Evolutionary conservation across 2,888 invertebrate genomes (phyloP), one percentile per base, ranked within the genome.

Genomic region (Caenorhabditis sp.): DNA sequence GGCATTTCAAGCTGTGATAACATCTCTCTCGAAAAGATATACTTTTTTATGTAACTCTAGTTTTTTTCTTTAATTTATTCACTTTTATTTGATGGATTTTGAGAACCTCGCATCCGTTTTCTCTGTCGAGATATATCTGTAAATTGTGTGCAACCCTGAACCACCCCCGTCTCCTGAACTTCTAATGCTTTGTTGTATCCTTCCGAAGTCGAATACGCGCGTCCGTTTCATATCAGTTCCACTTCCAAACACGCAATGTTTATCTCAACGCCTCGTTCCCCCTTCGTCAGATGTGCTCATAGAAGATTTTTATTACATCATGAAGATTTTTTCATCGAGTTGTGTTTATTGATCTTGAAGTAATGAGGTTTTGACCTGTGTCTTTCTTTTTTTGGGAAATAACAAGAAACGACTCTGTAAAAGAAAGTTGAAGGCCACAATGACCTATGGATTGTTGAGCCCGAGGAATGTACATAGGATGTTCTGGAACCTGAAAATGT

Each of bases 31-130:
- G n/a, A 64, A 12, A 8, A 31, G n/a, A n/a, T 26, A 26, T 28
- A 7, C 10, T 35, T 49, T 51, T 54, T 51, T 47, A 44, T 70
- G 59, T 59, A 14, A 47, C 26, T 49, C 44, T 56, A 56, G 47
- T 41, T 74, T 44, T n/a, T n/a, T n/a, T n/a, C n/a, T n/a, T 44
- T 44, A 38, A 38, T 59, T 47, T 26, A 47, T 44, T 64, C 26
- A 31, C n/a, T 59, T n/a, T 75, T 31, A 26, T 28, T 75, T 75
- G 58, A 22, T 66, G 49, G 38, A 73, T 63, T 73, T 73, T 73
- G 73, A 59, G 58, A 10, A 58, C 19, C 22, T 35, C 16, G 56
- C 41, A 31, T 61, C 31, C 10, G 38, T 35, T 56, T 26, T n/a
- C 54, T 24, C 35, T n/a, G 44, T 35, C 35, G 69, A 69, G 56